Evolutionary conservation across 2,888 invertebrate species (phyloP).

Genomic region (Noctua comes): DNA sequence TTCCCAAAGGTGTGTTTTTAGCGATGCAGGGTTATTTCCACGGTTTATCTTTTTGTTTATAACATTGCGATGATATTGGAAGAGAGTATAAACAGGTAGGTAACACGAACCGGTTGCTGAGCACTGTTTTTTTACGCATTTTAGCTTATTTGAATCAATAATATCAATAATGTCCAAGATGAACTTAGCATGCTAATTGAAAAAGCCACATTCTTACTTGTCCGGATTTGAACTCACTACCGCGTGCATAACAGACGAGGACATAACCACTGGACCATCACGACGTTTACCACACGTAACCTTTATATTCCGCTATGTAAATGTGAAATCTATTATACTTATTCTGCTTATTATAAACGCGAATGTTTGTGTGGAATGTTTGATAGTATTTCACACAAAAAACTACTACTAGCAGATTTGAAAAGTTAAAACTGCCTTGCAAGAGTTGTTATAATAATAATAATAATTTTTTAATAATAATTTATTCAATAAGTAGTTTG

Average conservation of each 20-base stretch:
- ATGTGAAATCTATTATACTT: not conserved
- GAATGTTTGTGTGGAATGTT: not conserved
- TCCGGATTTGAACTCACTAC: not conserved
- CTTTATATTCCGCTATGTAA: not conserved
- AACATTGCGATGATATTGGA: not conserved
- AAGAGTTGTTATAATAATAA: too few species aligned
- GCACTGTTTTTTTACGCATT: not conserved
- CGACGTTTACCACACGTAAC: not conserved
- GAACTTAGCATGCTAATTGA: not conserved
- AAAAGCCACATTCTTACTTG: not conserved
- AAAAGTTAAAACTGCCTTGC: too few species aligned
- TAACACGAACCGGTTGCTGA: too few species aligned
- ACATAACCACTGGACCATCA: not conserved
- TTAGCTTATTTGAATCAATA: too few species aligned
- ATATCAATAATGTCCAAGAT: not conserved
- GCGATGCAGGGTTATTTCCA: not conserved
- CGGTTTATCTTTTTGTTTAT: not conserved
- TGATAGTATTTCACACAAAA: not conserved
- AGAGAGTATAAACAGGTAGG: not conserved
- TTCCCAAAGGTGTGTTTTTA: conserved; percentile 12
- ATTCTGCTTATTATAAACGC: not conserved
- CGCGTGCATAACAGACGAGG: not conserved
- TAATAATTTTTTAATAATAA: too few species aligned
- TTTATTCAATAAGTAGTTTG: too few species aligned
- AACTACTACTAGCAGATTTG: too few species aligned